Conservation (phyloP, 2,888 invertebrate genomes). For the Sesia bembeciformis region DNA sequence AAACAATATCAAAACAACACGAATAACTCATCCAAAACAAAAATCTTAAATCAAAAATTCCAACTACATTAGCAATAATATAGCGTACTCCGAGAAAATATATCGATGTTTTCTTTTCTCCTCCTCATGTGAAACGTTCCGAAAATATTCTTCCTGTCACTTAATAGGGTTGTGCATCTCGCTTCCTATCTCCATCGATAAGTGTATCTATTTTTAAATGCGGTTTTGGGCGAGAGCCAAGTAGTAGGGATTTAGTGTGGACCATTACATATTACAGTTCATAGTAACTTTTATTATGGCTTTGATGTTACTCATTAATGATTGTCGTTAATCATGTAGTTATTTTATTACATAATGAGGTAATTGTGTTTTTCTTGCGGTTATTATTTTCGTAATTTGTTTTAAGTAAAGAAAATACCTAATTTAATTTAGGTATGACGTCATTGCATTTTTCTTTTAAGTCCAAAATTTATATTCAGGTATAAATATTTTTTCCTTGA, state of each 20-base stretch:
- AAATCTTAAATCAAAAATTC: no score
- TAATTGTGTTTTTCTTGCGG: conserved; percentile 1
- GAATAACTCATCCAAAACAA: no score
- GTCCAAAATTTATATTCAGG: no score
- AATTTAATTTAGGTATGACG: no score
- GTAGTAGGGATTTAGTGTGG: conserved; percentile 1
- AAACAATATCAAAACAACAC: no score
- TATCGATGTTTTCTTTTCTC: not conserved
- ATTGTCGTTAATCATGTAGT: conserved; percentile 6
- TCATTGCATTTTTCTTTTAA: no score
- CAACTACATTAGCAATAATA: no score
- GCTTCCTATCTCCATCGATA: conserved; percentile 43
- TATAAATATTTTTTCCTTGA: no score
- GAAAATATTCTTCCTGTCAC: conserved; percentile 24
- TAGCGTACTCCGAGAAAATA: no score
- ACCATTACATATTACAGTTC: no score
- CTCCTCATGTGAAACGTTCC: not conserved
- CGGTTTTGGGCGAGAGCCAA: conserved; percentile 33
- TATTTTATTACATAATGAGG: conserved; percentile 8
- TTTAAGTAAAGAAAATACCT: not conserved
- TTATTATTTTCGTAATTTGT: not conserved
- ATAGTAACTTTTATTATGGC: conserved; percentile 8
- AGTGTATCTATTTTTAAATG: conserved; percentile 34
- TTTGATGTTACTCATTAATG: conserved; percentile 12
- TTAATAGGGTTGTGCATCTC: conserved; percentile 39